Conservation (phyloP, 1,140 invertebrate genomes). For the Homarus americanus region DNA sequence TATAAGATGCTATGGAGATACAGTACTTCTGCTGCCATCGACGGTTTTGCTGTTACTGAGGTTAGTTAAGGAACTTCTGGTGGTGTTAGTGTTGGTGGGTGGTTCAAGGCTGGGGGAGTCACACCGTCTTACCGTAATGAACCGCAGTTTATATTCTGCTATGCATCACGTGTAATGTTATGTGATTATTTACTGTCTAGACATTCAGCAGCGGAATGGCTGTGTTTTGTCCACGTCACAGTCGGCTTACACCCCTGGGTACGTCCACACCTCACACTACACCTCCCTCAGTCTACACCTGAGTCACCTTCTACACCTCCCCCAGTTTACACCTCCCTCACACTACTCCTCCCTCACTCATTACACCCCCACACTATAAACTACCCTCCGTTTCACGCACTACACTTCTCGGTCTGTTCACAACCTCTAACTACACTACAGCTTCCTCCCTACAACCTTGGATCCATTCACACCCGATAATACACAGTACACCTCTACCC, state of each 20-base stretch:
- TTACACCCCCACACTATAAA: too few relatives aligned
- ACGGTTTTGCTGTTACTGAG: background rate
- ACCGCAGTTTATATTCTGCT: slow-evolving; percentile 71
- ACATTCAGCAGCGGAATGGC: slow-evolving; percentile 67
- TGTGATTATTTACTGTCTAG: slow-evolving; percentile 70
- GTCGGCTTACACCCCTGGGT: slow-evolving; percentile 58
- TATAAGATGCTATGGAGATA: background rate
- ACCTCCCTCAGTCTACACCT: background rate
- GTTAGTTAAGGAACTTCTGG: background rate
- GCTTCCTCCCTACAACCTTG: too few relatives aligned
- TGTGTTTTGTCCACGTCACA: slow-evolving; percentile 68
- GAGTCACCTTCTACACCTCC: background rate
- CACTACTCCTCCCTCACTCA: background rate
- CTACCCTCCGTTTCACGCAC: too few relatives aligned
- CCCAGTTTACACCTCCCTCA: background rate
- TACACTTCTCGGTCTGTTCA: too few relatives aligned
- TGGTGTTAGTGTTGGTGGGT: background rate
- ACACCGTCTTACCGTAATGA: slow-evolving; percentile 67
- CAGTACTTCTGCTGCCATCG: background rate
- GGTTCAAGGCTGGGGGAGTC: slow-evolving; percentile 40
- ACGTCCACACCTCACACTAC: background rate
- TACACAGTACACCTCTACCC: too few relatives aligned
- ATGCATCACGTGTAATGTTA: slow-evolving; percentile 71
- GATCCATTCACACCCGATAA: too few relatives aligned
- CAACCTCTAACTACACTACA: too few relatives aligned